A percentile compares a stretch with the other conserved stretches of the same genome.
Evolutionary conservation across 2,797 vertebrate species (phyloP).

Genomic region (Pyrrhura leucotis): DNA sequence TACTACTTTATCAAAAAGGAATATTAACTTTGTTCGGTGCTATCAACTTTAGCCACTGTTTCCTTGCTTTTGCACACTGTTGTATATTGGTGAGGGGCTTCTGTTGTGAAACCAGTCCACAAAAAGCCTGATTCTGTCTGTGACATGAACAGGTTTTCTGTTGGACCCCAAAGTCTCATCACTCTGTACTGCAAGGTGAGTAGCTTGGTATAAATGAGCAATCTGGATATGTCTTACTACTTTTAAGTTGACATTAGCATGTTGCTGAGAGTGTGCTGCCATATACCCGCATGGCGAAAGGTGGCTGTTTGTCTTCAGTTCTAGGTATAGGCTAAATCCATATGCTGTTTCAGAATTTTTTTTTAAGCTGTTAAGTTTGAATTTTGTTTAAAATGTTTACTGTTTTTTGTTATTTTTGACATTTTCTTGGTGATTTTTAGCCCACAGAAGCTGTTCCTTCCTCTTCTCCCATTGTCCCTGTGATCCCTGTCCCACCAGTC

Average conservation of each 20-base stretch:
- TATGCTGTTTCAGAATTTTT: not conserved
- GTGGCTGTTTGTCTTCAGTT: not conserved
- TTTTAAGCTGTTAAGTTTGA: not conserved
- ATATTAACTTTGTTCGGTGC: not conserved
- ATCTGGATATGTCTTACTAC: accelerated
- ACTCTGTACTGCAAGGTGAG: not conserved
- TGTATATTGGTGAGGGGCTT: not conserved
- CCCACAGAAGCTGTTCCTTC: conserved; percentile 89
- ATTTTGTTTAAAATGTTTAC: not conserved
- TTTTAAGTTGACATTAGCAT: accelerated
- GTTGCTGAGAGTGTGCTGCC: not conserved
- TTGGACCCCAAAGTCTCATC: not conserved
- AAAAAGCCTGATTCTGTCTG: not conserved
- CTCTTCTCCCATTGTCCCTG: conserved; percentile 91
- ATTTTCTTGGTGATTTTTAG: conserved; percentile 85
- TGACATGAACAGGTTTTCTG: not conserved
- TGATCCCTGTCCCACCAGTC: conserved; percentile 92
- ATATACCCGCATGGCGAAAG: accelerated
- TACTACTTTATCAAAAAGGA: not conserved
- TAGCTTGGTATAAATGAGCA: not conserved
- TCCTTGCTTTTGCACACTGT: not conserved
- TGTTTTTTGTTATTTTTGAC: conserved; percentile 78
- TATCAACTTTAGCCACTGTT: not conserved
- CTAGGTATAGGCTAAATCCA: not conserved
- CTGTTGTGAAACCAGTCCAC: not conserved